Percentiles rank a stretch among this genome's conserved stretches.
Conservation (phyloP, 2,888 invertebrate genomes). For the Leucophenga maculata region DNA sequence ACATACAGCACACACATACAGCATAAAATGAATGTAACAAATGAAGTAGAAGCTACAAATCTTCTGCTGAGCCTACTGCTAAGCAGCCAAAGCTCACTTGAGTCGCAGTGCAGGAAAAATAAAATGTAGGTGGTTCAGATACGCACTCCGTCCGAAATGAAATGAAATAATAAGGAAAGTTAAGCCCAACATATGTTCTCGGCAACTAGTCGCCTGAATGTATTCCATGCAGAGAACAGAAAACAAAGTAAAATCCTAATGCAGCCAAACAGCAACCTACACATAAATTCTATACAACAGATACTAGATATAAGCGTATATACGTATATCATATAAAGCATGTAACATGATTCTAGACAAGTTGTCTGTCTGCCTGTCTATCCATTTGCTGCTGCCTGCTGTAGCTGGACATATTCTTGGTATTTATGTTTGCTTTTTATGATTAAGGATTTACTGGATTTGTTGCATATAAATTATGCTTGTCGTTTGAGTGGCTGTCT, state of each 20-base stretch:
- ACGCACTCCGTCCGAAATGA: neutral
- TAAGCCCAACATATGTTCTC: conserved; percentile 16
- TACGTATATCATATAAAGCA: too few species aligned
- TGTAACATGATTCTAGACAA: too few species aligned
- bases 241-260: too few species aligned
- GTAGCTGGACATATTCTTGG: neutral
- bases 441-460: conserved; percentile 51
- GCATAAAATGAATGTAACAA: neutral
- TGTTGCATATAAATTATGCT: conserved; percentile 26
- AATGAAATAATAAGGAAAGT: conserved; percentile 4
- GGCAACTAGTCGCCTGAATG: too few species aligned
- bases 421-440: conserved; percentile 18
- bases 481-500: neutral
- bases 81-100: conserved; percentile 9
- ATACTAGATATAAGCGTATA: too few species aligned
- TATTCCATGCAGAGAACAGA: too few species aligned
- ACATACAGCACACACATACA: neutral
- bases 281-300: too few species aligned
- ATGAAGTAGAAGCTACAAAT: conserved; percentile 8
- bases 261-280: too few species aligned
- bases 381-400: too few species aligned
- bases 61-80: conserved; percentile 5
- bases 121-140: too few species aligned
- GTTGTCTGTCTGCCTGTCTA: too few species aligned
- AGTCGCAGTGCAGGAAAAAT: neutral